phyloP scores from a whole-genome alignment of 2,113 vertebrate genomes.

The Martes martes region DNA sequence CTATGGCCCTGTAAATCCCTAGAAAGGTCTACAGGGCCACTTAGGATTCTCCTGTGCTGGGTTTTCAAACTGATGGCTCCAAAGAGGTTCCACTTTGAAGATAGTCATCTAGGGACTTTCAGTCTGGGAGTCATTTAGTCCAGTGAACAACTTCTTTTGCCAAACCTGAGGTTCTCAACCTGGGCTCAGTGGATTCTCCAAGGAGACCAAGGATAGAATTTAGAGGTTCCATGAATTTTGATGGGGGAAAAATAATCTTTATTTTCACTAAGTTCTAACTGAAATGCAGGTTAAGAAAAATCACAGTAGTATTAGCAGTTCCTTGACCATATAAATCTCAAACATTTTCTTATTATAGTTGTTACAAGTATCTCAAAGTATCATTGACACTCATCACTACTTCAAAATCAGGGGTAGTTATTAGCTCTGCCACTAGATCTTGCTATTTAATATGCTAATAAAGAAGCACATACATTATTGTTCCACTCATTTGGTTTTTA shows the following conservation, averaged over 20 bases:
- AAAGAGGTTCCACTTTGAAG: not conserved
- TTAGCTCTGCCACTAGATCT: not conserved
- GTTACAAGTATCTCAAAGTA: slow-evolving; percentile 17
- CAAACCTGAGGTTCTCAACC: not conserved
- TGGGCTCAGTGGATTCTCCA: not conserved
- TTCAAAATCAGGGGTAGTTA: not conserved
- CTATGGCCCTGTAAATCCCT: not conserved
- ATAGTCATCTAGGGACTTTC: not conserved
- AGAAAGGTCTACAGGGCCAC: not conserved
- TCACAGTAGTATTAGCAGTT: not conserved
- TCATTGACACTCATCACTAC: not conserved
- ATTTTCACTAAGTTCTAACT: slow-evolving; percentile 7
- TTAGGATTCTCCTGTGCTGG: not conserved
- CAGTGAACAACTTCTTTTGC: not conserved
- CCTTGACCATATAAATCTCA: not conserved
- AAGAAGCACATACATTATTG: not conserved
- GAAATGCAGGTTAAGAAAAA: not conserved
- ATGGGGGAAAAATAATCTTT: not conserved
- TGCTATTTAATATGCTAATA: not conserved
- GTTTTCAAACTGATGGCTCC: not conserved
- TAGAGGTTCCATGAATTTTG: not conserved
- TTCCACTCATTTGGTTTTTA: not conserved
- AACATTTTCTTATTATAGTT: not conserved
- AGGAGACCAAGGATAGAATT: not conserved
- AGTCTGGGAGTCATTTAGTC: not conserved